Evolutionary conservation across 2,797 vertebrate species (phyloP).

Genomic region (Pseudochirops corinnae): DNA sequence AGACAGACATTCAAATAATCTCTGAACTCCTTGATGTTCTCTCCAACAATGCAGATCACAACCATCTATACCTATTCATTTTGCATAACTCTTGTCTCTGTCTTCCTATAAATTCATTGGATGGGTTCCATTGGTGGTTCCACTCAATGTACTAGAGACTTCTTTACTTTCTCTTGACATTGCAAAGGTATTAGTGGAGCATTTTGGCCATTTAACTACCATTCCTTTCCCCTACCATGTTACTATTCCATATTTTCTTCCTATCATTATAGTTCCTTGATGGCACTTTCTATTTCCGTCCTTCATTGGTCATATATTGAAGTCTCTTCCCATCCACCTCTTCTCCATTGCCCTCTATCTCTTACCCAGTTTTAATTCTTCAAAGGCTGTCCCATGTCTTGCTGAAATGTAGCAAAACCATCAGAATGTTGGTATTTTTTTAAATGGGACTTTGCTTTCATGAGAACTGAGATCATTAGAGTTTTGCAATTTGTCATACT

Average conservation of each 20-base stretch:
- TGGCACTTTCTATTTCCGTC: background rate
- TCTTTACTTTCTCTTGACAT: background rate
- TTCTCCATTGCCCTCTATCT: background rate
- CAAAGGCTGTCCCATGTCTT: background rate
- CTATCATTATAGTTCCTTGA: background rate
- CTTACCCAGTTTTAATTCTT: background rate
- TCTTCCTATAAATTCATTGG: background rate
- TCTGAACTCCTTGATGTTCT: background rate
- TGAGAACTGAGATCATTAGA: background rate
- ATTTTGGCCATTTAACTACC: background rate
- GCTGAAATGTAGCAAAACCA: background rate
- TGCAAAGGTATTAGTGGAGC: background rate
- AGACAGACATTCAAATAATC: background rate
- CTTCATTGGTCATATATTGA: background rate
- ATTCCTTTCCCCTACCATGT: background rate
- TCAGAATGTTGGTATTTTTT: background rate
- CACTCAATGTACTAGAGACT: background rate
- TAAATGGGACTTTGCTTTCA: background rate
- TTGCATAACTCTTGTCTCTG: background rate
- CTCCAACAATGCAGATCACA: background rate
- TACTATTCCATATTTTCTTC: background rate
- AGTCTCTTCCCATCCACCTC: background rate
- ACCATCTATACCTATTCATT: background rate
- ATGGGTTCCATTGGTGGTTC: background rate
- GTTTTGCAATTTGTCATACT: background rate